Evolutionary conservation across 2,113 vertebrate genomes (phyloP).

Genomic region (Arothron firmamentum): DNA sequence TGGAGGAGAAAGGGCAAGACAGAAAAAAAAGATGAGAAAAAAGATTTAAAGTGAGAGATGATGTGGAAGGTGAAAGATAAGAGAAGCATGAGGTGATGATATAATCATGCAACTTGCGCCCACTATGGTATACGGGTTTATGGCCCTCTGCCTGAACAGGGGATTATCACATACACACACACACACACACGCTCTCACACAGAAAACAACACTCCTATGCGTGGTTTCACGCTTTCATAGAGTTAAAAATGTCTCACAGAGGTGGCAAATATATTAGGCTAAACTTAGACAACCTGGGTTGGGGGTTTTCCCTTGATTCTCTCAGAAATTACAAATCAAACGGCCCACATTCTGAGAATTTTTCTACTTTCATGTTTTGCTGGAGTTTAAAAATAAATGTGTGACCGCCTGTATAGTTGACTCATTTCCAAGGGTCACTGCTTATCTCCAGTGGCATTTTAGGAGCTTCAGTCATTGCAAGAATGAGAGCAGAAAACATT

Average conservation of each 20-base stretch:
- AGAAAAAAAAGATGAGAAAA: constrained; percentile 8
- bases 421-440: no score
- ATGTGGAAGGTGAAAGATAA: constrained; percentile 23
- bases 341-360: no score
- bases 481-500: no score
- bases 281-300: no score
- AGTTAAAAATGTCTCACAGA: not conserved
- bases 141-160: constrained; percentile 1
- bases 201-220: not conserved
- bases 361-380: not conserved
- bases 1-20: constrained; percentile 2
- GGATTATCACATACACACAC: constrained; percentile 40
- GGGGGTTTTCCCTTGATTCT: constrained; percentile 1
- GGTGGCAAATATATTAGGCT: no score
- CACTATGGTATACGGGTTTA: constrained; percentile 25
- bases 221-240: not conserved
- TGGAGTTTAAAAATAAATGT: not conserved
- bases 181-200: constrained; percentile 26
- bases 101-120: constrained; percentile 46
- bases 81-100: constrained; percentile 51
- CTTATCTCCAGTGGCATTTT: no score
- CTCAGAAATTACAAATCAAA: not conserved
- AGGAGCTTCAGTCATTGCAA: no score
- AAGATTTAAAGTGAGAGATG: constrained; percentile 11
- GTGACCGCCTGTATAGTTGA: no score